phyloP scores from a whole-genome alignment of 1,140 invertebrate genomes.

The Panagrolaimus sp. region DNA sequence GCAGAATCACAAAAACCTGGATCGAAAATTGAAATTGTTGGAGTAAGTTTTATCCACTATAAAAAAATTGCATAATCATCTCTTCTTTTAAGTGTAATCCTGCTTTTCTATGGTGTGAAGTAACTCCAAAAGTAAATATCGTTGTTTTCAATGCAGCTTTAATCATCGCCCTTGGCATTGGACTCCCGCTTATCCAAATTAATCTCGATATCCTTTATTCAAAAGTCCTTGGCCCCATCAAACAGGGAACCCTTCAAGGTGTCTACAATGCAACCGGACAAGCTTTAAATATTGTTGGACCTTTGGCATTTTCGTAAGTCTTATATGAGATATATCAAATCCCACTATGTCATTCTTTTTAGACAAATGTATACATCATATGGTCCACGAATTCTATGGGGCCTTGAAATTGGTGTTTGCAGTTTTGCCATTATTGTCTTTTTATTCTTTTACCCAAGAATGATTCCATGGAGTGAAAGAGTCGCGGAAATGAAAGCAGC shows the following conservation, averaged over 20 bases:
- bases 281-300: conserved; percentile 20
- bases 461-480: conserved; percentile 19
- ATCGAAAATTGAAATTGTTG: conserved; percentile 9
- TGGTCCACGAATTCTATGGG: conserved; percentile 25
- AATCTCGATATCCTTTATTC: conserved; percentile 45
- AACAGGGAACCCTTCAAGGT: conserved; percentile 39
- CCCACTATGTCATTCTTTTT: conserved; percentile 1
- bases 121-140: conserved; percentile 41
- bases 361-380: conserved; percentile 15
- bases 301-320: conserved; percentile 32
- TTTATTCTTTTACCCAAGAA: conserved; percentile 24
- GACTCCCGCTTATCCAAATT: conserved; percentile 31
- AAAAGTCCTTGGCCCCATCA: conserved; percentile 35
- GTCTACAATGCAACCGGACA: conserved; percentile 27
- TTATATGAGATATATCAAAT: neutral
- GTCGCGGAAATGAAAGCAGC: too few species aligned
- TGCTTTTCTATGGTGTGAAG: conserved; percentile 35
- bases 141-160: conserved; percentile 36
- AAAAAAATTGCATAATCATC: too few species aligned
- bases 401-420: conserved; percentile 10
- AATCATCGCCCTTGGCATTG: conserved; percentile 32
- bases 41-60: neutral
- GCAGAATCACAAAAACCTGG: neutral
- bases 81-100: conserved; percentile 22
- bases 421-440: conserved; percentile 17